phyloP scores from a whole-genome alignment of 2,888 invertebrate species.

The Lepidochitona cinerea region DNA sequence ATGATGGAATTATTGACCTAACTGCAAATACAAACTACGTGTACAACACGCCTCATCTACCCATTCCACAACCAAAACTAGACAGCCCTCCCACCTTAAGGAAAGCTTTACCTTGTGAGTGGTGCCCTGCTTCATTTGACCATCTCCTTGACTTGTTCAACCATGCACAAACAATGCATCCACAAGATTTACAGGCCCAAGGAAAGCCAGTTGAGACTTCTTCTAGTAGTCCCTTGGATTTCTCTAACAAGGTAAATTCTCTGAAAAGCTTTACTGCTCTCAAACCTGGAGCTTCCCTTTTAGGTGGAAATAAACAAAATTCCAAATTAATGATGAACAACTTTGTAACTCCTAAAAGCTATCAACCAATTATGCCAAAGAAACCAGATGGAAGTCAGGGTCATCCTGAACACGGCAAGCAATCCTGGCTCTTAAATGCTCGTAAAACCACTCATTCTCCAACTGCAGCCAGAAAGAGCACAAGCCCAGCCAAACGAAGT shows the following conservation, averaged over 20 bases:
- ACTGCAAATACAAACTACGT: neutral
- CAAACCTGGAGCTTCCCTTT: neutral
- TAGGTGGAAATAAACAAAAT: neutral
- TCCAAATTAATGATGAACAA: neutral
- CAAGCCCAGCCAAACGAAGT: slow-evolving; percentile 46
- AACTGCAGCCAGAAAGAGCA: slow-evolving; percentile 41
- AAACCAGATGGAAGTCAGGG: neutral
- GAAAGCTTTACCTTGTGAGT: slow-evolving; percentile 49
- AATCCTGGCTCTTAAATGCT: neutral
- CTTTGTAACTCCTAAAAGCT: neutral
- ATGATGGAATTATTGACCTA: neutral
- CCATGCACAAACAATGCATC: slow-evolving; percentile 57
- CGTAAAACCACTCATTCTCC: neutral
- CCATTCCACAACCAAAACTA: neutral
- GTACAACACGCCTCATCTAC: neutral
- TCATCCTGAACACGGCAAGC: neutral
- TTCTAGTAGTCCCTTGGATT: neutral
- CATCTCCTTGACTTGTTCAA: slow-evolving; percentile 58
- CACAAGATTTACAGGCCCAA: slow-evolving; percentile 51
- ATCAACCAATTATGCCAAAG: neutral
- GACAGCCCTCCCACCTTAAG: too few species aligned
- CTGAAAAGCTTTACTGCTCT: too few species aligned
- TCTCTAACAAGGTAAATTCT: neutral
- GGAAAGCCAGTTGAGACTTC: slow-evolving; percentile 30
- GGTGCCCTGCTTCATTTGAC: slow-evolving; percentile 59